These are phyloP conservation scores for Steinernema scapterisci DNA, from an alignment of 2,888 invertebrate species.

Conservation along the genomic window DNA sequence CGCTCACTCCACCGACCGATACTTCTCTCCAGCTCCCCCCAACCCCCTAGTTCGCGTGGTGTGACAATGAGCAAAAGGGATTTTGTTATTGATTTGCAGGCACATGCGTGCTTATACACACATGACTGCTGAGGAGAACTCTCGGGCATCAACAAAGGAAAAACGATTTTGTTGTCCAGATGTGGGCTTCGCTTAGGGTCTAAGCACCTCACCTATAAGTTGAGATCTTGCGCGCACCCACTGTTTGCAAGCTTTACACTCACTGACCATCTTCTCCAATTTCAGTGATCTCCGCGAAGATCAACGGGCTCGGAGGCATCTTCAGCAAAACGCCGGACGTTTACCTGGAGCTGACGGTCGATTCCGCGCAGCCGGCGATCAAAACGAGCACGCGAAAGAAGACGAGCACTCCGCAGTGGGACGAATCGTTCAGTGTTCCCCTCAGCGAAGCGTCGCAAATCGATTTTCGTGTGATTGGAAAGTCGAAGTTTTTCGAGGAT, in stretches of 20 bases:
- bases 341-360: slow-evolving; percentile 63
- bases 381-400: slow-evolving; percentile 61
- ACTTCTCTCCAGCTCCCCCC: too few relatives aligned
- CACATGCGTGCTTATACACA: too few relatives aligned
- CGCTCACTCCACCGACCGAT: background rate
- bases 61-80: background rate
- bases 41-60: too few relatives aligned
- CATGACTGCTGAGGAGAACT: too few relatives aligned
- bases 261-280: slow-evolving; percentile 11
- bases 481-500: slow-evolving; percentile 66
- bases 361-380: slow-evolving; percentile 42
- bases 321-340: slow-evolving; percentile 56
- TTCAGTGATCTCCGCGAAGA: slow-evolving; percentile 60
- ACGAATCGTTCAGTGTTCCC: slow-evolving; percentile 55
- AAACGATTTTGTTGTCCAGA: too few relatives aligned
- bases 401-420: slow-evolving; percentile 63
- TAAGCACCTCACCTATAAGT: too few relatives aligned
- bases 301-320: slow-evolving; percentile 48
- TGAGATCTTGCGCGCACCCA: background rate
- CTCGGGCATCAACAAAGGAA: too few relatives aligned
- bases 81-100: background rate
- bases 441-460: slow-evolving; percentile 57
- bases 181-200: too few relatives aligned
- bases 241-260: background rate
- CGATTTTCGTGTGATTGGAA: slow-evolving; percentile 56